phyloP scores from a whole-genome alignment of 2,113 vertebrate species.

The Lycaon pictus region DNA sequence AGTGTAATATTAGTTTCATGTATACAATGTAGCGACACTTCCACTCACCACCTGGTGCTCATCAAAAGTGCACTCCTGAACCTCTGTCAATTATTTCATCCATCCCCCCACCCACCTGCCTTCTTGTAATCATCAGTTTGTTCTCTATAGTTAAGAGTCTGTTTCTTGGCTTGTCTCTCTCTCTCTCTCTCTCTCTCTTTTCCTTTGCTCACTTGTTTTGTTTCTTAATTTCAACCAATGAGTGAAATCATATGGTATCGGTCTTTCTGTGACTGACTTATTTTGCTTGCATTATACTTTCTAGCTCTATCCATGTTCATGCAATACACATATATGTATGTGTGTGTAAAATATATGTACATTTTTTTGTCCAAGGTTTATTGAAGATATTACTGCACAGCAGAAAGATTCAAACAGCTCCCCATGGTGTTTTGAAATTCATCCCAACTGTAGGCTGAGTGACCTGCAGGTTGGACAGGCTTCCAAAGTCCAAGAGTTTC shows the following conservation, averaged over 20 bases:
- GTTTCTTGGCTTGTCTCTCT: not conserved
- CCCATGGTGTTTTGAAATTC: no score
- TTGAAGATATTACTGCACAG: no score
- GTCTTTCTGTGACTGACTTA: not conserved
- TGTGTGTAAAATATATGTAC: no score
- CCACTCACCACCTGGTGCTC: not conserved
- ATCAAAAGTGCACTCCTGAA: not conserved
- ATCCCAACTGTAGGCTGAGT: no score
- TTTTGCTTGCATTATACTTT: not conserved
- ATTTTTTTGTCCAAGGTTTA: no score
- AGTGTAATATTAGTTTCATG: not conserved
- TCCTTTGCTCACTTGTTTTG: not conserved
- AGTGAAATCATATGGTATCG: not conserved
- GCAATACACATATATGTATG: fast-evolving
- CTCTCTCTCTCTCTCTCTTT: not conserved
- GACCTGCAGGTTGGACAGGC: no score
- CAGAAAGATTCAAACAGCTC: no score
- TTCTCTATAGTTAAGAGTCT: not conserved
- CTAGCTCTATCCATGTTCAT: not conserved
- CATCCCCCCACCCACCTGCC: not conserved
- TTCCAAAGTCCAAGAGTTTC: no score
- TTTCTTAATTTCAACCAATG: not conserved
- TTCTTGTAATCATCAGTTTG: not conserved
- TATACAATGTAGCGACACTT: not conserved
- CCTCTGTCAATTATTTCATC: not conserved